These are phyloP conservation scores for Sternotherus odoratus DNA, from an alignment of 2,797 vertebrate genomes.

Conservation along the genomic window DNA sequence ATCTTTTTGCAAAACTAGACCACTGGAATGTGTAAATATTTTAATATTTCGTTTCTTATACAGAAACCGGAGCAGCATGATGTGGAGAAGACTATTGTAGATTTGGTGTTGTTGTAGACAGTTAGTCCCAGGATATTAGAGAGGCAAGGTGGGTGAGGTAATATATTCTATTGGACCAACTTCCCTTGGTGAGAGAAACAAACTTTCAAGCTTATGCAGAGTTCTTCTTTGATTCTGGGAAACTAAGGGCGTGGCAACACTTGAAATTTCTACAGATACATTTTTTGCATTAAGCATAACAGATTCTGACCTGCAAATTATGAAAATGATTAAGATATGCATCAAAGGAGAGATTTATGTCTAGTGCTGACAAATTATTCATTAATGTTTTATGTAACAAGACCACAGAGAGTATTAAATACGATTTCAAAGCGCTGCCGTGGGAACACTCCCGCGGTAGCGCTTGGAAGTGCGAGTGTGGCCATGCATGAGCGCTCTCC, in stretches of 20 bases:
- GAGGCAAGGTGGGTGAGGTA: too few species aligned
- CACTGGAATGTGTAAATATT: neutral
- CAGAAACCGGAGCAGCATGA: neutral
- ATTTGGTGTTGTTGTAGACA: too few species aligned
- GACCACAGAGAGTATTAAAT: slow-evolving; percentile 62
- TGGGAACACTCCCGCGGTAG: too few species aligned
- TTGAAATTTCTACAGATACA: neutral
- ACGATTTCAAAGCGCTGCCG: too few species aligned
- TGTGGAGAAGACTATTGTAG: neutral
- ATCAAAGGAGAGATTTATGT: slow-evolving; percentile 72
- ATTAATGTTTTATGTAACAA: slow-evolving; percentile 69
- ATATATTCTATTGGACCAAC: too few species aligned
- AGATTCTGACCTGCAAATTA: slow-evolving; percentile 72
- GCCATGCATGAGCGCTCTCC: too few species aligned
- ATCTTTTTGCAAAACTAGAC: neutral
- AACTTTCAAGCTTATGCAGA: too few species aligned
- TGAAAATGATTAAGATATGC: slow-evolving; percentile 69
- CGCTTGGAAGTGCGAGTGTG: too few species aligned
- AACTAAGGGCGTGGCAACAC: too few species aligned
- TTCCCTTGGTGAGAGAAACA: too few species aligned
- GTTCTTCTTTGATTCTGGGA: too few species aligned
- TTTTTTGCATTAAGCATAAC: slow-evolving; percentile 62
- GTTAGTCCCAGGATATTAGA: too few species aligned
- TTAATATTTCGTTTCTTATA: neutral
- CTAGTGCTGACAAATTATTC: slow-evolving; percentile 76